Conservation (phyloP, 2,113 vertebrate genomes). For the Anoplopoma fimbria region DNA sequence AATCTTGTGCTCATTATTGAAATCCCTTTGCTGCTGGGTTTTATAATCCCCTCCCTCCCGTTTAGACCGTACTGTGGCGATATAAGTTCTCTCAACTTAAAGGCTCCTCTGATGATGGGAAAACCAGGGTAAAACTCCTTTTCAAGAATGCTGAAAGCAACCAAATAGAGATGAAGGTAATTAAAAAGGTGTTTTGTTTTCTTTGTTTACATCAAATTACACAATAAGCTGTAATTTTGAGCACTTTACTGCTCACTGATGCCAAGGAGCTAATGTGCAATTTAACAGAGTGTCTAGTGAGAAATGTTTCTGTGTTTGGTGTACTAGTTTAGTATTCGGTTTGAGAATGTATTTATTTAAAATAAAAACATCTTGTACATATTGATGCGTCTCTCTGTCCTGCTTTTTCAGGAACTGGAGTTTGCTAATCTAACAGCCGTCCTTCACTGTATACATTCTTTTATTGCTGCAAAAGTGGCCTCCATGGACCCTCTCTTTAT, state of each 20-base stretch:
- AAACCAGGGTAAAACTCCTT: slow-evolving; percentile 91
- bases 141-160: slow-evolving; percentile 92
- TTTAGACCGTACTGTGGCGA: slow-evolving; percentile 89
- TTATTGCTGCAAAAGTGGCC: slow-evolving; percentile 95
- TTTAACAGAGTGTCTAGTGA: background rate
- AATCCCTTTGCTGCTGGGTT: slow-evolving; percentile 36
- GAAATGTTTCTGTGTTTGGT: background rate
- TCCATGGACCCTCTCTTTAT: slow-evolving; percentile 91
- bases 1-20: slow-evolving; percentile 27
- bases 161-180: slow-evolving; percentile 96
- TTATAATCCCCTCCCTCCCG: slow-evolving; percentile 20
- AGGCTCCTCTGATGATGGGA: slow-evolving; percentile 95
- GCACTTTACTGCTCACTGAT: slow-evolving; percentile 21
- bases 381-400: slow-evolving; percentile 3
- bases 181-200: background rate
- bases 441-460: slow-evolving; percentile 94
- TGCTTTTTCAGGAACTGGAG: slow-evolving; percentile 89
- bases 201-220: background rate
- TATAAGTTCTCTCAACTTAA: slow-evolving; percentile 97
- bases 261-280: background rate
- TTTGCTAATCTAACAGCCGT: slow-evolving; percentile 92
- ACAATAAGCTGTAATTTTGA: background rate
- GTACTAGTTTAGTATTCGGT: background rate
- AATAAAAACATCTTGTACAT: background rate
- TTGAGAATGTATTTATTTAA: background rate